Percentiles rank a stretch among this genome's conserved stretches.
These are phyloP conservation scores for Epistrophe grossulariae DNA, from an alignment of 2,888 invertebrate genomes.

Conservation along the genomic window DNA sequence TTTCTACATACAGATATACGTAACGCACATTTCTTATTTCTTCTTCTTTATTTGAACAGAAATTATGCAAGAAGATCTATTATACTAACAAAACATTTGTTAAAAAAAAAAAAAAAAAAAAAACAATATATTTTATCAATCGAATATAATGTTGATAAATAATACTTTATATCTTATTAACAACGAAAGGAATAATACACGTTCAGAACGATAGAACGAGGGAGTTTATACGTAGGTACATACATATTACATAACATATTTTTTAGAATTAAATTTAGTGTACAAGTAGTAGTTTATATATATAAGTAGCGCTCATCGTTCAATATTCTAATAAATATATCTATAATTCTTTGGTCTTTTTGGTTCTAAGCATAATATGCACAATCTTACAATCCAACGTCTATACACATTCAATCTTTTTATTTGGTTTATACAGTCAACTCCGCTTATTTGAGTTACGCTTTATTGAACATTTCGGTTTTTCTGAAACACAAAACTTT, in stretches of 20 bases:
- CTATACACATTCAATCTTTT: constrained; percentile 63
- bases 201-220: constrained; percentile 66
- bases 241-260: constrained; percentile 11
- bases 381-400: constrained; percentile 64
- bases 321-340: constrained; percentile 65
- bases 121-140: constrained; percentile 54
- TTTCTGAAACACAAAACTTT: neutral
- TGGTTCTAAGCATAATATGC: constrained; percentile 59
- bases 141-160: constrained; percentile 64
- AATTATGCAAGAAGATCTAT: neutral
- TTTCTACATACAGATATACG: constrained; percentile 37
- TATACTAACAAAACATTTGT: constrained; percentile 5
- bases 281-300: constrained; percentile 19
- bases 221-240: constrained; percentile 8
- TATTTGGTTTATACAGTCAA: constrained; percentile 9
- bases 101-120: constrained; percentile 38
- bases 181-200: constrained; percentile 66
- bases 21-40: neutral
- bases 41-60: neutral
- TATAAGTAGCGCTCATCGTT: constrained; percentile 58
- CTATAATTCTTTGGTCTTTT: constrained; percentile 73
- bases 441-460: neutral
- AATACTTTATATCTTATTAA: constrained; percentile 68
- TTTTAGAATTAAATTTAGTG: constrained; percentile 24
- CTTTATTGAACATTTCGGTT: neutral